Evolutionary conservation across 2,797 vertebrate genomes (phyloP).

Genomic region (Myripristis murdjan): DNA sequence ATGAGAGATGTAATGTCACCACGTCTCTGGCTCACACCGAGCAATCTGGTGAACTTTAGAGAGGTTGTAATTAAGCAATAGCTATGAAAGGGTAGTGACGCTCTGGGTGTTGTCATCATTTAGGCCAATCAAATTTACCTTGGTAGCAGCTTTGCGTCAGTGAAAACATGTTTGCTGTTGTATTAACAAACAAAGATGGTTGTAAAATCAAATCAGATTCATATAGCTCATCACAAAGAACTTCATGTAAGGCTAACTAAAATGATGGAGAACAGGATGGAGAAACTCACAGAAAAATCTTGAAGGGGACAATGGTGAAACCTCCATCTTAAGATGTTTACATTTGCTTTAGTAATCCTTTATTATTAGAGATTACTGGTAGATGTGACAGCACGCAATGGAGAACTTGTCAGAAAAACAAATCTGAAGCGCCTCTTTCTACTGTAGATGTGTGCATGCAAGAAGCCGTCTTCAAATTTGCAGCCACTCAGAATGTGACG

Average conservation of each 20-base stretch:
- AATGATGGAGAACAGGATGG: no score
- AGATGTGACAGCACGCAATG: no score
- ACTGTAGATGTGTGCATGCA: no score
- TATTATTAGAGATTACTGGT: background rate
- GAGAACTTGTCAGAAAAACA: constrained; percentile 1
- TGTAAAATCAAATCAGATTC: no score
- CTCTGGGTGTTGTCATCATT: constrained; percentile 16
- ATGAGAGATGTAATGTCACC: constrained; percentile 45
- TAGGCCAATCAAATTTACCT: background rate
- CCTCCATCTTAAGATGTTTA: no score
- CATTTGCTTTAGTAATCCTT: no score
- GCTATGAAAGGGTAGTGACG: constrained; percentile 23
- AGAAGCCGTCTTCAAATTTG: constrained; percentile 6
- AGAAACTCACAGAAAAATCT: background rate
- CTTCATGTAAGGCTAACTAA: no score
- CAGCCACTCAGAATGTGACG: background rate
- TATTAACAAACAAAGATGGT: no score
- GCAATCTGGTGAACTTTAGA: constrained; percentile 39
- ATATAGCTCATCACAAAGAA: no score
- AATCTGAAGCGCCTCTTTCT: background rate
- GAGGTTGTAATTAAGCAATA: constrained; percentile 33
- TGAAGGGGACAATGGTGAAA: background rate
- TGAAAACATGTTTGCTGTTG: no score
- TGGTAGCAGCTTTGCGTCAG: background rate
- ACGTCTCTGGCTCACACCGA: constrained; percentile 42